Evolutionary conservation across 2,888 invertebrate species (phyloP), one percentile per base, ranked within the genome.

Genomic region (Netelia virgata): DNA sequence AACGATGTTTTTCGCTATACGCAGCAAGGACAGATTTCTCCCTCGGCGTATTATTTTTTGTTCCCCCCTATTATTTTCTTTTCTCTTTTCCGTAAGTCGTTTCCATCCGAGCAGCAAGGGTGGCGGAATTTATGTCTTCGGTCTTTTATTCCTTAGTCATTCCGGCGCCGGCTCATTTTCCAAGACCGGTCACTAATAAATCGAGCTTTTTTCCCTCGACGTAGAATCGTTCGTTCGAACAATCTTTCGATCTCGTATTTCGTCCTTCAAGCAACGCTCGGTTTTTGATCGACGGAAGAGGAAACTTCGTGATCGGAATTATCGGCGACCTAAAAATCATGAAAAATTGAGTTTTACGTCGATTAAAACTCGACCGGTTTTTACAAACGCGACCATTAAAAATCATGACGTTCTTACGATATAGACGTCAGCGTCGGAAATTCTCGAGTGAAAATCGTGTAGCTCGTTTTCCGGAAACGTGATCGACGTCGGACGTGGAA

Each of bases 391-490:
- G 18, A 11, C 3, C 9, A n/a, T n/a, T n/a, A 3, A 5, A 28
- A 28, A 41, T 69, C n/a, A 5, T 5, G 47, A 41, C 28, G 43
- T 53, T 18, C 36, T 75, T 70, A 85, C 82, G 53, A 50, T 61
- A 59, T 66, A 75, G 36, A 82, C 28, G 3, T 66, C 59, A 3
- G 53, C 2, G 10, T 64, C 57, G 1, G 85, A 85, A 6, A 85
- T 84, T 47, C 78, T 86, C 1, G 76, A 75, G 36, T 87, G 79
- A 80, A 90, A 90, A 72, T 92, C 90, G 68, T 83, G 85, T 0
- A 91, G 90, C 78, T 94, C 92, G 81, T 92, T 91, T 86, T 94
- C 94, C 1, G 94, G 93, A 77, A 89, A 93, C 1, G 93, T 90
- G 6, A 91, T 74, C n/a, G 83, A 86, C 0, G 75, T 59, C 0